Evolutionary conservation across 2,888 invertebrate species (phyloP), one percentile per base, ranked within the genome.

Genomic region (Myopa testacea): DNA sequence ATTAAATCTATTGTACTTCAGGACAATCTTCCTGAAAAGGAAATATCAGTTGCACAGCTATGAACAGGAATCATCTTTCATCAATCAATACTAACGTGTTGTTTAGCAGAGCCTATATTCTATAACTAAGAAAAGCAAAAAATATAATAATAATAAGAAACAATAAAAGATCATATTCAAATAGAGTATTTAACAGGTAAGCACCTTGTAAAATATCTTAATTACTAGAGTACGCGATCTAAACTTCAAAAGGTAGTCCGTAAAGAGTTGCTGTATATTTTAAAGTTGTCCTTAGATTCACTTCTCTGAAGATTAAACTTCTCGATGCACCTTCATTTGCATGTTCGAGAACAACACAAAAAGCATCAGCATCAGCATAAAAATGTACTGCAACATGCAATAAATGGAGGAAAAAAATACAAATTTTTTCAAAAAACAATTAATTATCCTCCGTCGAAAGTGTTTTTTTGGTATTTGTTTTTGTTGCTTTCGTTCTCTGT

Each of bases 321-420:
- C n/a, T 55, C 55, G 55, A 55, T 55, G 55, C 55, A 55, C 55
- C 16, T n/a, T 55, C 55, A 55, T 55, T 55, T 55, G 55, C n/a
- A n/a, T 55, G 14, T 16, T 14, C 14, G 55, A 55, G 55, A n/a
- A 55, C 14, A 55, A 12, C 8, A 12, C 14, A 55, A 55, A 55
- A 55, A 14, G 55, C n/a, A n/a, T n/a, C n/a, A 8, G 45, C 1
- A 38, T 45, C 76, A 38, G 76, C 12, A 16, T 26, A 79, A 80
- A 80, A 85, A 82, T 83, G 83, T 82, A 82, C 83, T 81, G 77
- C 78, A 73, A n/a, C 77, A 62, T 76, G 80, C 19, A 80, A 79
- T 76, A 80, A 75, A 80, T 80, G 26, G n/a, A 65, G 34, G 14
- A 37, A 60, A 40, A 72, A 72, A 60, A 37, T 37, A 72, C 38